phyloP scores from a whole-genome alignment of 1,140 invertebrate genomes.

The Anastrepha obliqua region DNA sequence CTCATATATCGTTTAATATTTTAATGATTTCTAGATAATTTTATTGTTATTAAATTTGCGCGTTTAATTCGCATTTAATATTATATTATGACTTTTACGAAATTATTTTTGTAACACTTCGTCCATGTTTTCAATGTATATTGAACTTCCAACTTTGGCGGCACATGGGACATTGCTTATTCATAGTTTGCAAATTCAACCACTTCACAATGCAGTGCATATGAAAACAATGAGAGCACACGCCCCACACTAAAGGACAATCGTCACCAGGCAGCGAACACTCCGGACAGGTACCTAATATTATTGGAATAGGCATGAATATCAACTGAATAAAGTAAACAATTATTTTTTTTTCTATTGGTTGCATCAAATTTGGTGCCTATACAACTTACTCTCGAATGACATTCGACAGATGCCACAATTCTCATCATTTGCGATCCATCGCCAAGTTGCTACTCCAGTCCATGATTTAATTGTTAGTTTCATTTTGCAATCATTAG shows the following conservation, averaged over 20 bases:
- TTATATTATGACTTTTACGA: slow-evolving; percentile 44
- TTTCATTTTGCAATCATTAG: slow-evolving; percentile 73
- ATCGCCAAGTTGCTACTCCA: slow-evolving; percentile 97
- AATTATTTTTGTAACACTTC: neutral
- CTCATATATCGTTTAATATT: slow-evolving; percentile 42
- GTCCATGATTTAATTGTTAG: slow-evolving; percentile 82
- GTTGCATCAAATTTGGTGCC: neutral
- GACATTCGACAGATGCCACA: slow-evolving; percentile 99
- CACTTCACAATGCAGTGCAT: slow-evolving; percentile 99
- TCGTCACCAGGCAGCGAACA: slow-evolving; percentile 99
- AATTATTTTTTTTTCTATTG: neutral
- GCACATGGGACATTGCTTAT: slow-evolving; percentile 99
- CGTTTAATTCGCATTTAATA: slow-evolving; percentile 1
- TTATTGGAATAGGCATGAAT: neutral
- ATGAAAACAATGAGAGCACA: slow-evolving; percentile 99
- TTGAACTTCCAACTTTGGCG: slow-evolving; percentile 99
- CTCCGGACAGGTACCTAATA: slow-evolving; percentile 91
- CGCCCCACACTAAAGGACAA: slow-evolving; percentile 98
- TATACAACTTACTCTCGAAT: slow-evolving; percentile 84
- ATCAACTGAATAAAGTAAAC: no score
- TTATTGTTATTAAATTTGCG: slow-evolving; percentile 36
- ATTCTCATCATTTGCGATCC: slow-evolving; percentile 99
- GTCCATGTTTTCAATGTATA: slow-evolving; percentile 76
- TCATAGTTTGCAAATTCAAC: slow-evolving; percentile 96
- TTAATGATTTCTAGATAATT: neutral